Base-by-base conservation (phyloP, 2,113 vertebrate genomes). In the Cyphomyrus plagiostoma region DNA sequence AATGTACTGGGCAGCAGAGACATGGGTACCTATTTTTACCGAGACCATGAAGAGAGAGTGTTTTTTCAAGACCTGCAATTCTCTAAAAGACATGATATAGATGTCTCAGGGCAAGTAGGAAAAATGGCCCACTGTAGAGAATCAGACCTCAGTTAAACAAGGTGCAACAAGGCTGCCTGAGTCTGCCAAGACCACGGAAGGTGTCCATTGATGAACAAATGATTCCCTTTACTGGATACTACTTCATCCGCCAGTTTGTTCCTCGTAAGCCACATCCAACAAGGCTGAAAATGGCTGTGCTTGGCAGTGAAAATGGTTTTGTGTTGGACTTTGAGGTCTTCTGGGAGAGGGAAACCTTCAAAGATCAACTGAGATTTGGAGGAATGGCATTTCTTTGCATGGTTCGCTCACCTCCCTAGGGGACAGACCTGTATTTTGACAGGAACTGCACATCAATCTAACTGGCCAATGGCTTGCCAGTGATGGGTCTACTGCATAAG, bases 171-270 rank as follows among this genome's bases (percentile, higher is more conserved):
- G 62, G n/a, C 62, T 70, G 62, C n/a, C 26, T 70, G 62, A 30
- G 10, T 70, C 85, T 86, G 85, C 50, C 85, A 86, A 86, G 85
- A 86, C 26, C 49, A 35, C 5, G 45, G 62, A 88, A 62, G n/a
- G 39, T 88, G n/a, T 89, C n/a, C 39, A 82, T n/a, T 46, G 56
- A n/a, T 77, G 88, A 80, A 48, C 62, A 89, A 80, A 82, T 89
- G 46, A 89, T 89, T 35, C 66, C 88, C 26, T 89, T 89, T 48
- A 49, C 48, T n/a, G 45, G 39, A 26, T 70, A 11, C 23, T 80
- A 46, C 74, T 26, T 66, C 42, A 50, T 89, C 23, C 45, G 6
- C 45, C 70, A 89, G 88, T 82, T 30, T 89, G 46, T 89, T 82
- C 45, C 88, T 42, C 35, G 74, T 80, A 80, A 80, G 35, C 30